Evolutionary conservation across 2,888 invertebrate species (phyloP).

Genomic region (Cephonodes hylas): DNA sequence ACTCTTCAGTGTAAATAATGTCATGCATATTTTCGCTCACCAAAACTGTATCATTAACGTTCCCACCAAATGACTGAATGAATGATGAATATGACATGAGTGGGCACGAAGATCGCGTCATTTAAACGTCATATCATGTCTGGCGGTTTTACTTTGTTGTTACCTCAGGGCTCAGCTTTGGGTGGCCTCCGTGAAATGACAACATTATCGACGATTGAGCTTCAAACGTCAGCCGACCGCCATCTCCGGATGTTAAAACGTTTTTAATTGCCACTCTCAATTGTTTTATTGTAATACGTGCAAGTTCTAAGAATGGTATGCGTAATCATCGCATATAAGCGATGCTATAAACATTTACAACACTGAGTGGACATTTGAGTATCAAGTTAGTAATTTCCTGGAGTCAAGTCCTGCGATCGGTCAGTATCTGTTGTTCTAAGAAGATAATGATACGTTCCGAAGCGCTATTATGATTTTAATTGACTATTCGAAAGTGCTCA

Average conservation of each 20-base stretch:
- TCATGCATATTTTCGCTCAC: neutral
- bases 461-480: neutral
- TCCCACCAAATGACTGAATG: slow-evolving; percentile 2
- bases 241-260: slow-evolving; percentile 18
- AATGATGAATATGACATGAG: slow-evolving; percentile 5
- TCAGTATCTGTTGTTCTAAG: no score
- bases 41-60: slow-evolving; percentile 1
- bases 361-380: neutral
- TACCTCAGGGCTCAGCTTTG: slow-evolving; percentile 7
- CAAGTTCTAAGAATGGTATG: slow-evolving; percentile 11
- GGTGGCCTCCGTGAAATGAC: slow-evolving; percentile 21
- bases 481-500: no score
- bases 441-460: neutral
- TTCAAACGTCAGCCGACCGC: slow-evolving; percentile 26
- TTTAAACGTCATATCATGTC: slow-evolving; percentile 8
- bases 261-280: slow-evolving; percentile 20
- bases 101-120: neutral
- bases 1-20: neutral
- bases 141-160: neutral
- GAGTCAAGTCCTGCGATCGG: neutral
- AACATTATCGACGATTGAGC: slow-evolving; percentile 53
- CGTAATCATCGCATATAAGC: slow-evolving; percentile 11
- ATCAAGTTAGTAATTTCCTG: neutral
- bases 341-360: slow-evolving; percentile 3
- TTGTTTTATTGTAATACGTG: slow-evolving; percentile 18